Evolutionary conservation across 1,140 invertebrate species (phyloP), one percentile per base, ranked within the genome.

Genomic region (Elymnias hypermnestra): DNA sequence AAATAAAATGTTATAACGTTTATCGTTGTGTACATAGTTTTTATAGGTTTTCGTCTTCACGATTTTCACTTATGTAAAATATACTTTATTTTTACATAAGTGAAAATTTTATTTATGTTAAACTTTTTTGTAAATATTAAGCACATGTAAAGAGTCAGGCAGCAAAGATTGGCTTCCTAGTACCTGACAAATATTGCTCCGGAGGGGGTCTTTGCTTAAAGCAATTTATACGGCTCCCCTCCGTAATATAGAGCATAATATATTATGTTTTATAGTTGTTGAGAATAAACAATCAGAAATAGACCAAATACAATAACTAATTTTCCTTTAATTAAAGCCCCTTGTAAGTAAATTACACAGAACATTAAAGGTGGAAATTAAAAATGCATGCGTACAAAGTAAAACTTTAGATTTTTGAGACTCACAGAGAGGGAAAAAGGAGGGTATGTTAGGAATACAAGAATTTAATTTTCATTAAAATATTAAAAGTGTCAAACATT

Each of bases 131-230:
- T 48, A 36, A 45, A 39, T 50, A 37, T 45, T 15, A 39, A 45
- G 38, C 38, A 43, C 10, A 22, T 60, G 41, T 54, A 61, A 47
- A 61, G 76, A 83, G 79, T 83, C 79, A 70, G 79, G 79, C 76
- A 57, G 79, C 76, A 71, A 31, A 52, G 44, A 28, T 46, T 47
- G 56, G 79, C 79, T 79, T 81, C 79, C 79, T 75, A 81, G 79
- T 83, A 83, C 79, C 79, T 83, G 79, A 72, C 72, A 60, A 39
- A 21, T 44, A 40, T 46, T 78, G 76, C 72, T 81, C 75, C 78
- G 41, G 72, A 65, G 58, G 66, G 76, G 68, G 49, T 18, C 38
- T 47, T 43, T 33, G 12, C 2, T 5, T 7, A n/a, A 43, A 36
- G 21, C 23, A 42, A 49, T 41, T 23, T 5, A 15, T 33, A 15